phyloP scores from a whole-genome alignment of 2,797 vertebrate genomes.

The Falco concolor region DNA sequence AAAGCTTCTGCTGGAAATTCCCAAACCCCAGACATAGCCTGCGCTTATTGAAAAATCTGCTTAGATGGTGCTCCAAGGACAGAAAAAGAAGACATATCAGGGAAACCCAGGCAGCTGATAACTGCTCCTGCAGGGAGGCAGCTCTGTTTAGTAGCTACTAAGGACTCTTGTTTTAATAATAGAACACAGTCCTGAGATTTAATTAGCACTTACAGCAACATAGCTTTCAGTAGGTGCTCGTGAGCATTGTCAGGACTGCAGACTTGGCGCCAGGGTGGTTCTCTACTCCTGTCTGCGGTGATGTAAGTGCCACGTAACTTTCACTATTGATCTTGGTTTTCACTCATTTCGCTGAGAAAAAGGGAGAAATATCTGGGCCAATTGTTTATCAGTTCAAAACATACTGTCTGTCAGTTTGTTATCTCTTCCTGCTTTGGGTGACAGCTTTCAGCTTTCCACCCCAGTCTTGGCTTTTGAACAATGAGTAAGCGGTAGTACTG shows the following conservation, averaged over 20 bases:
- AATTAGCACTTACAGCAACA: conserved; percentile 50
- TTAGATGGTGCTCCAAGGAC: conserved; percentile 7
- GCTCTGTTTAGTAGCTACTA: conserved; percentile 17
- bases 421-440: background rate
- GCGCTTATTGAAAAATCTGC: background rate
- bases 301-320: background rate
- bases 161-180: conserved; percentile 45
- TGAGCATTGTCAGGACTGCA: background rate
- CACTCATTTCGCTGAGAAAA: background rate
- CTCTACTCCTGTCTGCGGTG: background rate
- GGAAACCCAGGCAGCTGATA: conserved; percentile 31
- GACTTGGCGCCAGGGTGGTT: background rate
- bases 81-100: conserved; percentile 11
- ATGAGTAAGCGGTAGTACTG: background rate
- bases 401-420: background rate
- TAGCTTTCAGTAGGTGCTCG: background rate
- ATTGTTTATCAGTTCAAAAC: background rate
- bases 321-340: background rate
- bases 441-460: background rate
- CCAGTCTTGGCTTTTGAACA: background rate
- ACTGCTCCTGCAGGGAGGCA: background rate
- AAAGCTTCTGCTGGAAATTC: background rate
- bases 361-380: background rate
- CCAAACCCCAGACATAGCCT: background rate
- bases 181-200: conserved; percentile 28